Conservation (phyloP, 2,113 vertebrate species). For the Protobothrops mucrosquamatus region DNA sequence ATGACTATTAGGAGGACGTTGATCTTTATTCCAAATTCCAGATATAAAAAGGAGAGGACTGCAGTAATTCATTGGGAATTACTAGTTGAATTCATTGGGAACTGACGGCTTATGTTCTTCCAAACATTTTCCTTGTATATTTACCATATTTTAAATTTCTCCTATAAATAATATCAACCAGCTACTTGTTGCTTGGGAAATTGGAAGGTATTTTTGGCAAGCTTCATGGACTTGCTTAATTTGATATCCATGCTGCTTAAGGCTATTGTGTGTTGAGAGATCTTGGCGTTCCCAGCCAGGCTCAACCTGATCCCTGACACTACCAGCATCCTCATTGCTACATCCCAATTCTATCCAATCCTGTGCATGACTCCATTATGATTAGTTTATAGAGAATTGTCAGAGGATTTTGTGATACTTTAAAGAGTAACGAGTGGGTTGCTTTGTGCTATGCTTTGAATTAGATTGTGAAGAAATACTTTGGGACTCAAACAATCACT, state of each 20-base stretch:
- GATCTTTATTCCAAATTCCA: not conserved
- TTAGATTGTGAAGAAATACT: not conserved
- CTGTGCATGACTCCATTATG: not conserved
- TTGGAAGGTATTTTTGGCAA: not conserved
- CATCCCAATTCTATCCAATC: not conserved
- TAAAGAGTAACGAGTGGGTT: not conserved
- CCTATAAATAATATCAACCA: conserved; percentile 12
- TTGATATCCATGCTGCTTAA: not conserved
- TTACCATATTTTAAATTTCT: not conserved
- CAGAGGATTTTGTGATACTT: not conserved
- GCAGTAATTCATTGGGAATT: too few species aligned
- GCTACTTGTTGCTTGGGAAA: not conserved
- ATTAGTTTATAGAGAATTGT: not conserved
- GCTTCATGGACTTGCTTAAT: not conserved
- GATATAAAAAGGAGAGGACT: not conserved
- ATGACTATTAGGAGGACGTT: not conserved
- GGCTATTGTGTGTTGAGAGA: not conserved
- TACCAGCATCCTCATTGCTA: not conserved
- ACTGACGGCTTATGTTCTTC: not conserved
- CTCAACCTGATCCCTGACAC: not conserved
- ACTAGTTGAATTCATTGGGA: not conserved
- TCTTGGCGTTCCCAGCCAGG: not conserved
- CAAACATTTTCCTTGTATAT: not conserved
- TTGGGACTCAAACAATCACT: not conserved
- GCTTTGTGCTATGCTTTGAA: not conserved